phyloP scores from a whole-genome alignment of 2,113 vertebrate species.

The Melierax canorus region DNA sequence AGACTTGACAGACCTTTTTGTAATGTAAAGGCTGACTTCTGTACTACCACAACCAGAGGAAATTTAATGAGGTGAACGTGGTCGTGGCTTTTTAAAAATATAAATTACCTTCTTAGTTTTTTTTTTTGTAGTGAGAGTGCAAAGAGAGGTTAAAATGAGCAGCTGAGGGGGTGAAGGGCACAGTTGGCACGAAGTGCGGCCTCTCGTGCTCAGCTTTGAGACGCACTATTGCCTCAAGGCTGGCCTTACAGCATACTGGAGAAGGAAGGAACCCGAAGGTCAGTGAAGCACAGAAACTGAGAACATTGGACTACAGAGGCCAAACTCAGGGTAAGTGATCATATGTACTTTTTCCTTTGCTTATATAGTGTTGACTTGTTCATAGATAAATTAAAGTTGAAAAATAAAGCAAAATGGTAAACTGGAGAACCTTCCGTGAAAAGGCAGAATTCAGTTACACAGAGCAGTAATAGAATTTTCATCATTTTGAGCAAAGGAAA shows the following conservation, averaged over 20 bases:
- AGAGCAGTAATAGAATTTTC: neutral
- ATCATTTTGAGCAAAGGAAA: neutral
- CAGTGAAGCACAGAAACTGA: slow-evolving; percentile 70
- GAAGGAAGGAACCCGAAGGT: slow-evolving; percentile 64
- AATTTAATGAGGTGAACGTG: slow-evolving; percentile 97
- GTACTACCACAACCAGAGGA: slow-evolving; percentile 65
- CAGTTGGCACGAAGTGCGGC: slow-evolving; percentile 86
- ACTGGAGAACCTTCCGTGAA: neutral
- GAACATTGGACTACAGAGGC: slow-evolving; percentile 87
- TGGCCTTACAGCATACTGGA: slow-evolving; percentile 58
- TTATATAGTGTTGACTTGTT: neutral
- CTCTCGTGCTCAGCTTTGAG: slow-evolving; percentile 75
- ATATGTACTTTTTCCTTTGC: neutral
- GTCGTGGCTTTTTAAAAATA: slow-evolving; percentile 70
- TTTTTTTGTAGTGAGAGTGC: slow-evolving; percentile 71
- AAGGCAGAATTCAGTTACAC: neutral
- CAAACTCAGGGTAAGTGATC: slow-evolving; percentile 84
- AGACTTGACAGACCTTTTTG: slow-evolving; percentile 65
- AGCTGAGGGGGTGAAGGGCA: slow-evolving; percentile 78
- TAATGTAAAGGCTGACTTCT: slow-evolving; percentile 70
- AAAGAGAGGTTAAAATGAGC: slow-evolving; percentile 86
- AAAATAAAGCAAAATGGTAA: neutral
- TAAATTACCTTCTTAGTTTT: slow-evolving; percentile 72
- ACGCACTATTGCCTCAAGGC: slow-evolving; percentile 66
- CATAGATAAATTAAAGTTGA: neutral